Conservation (phyloP, 1,140 invertebrate genomes). For the Philotrypesis tridentata region DNA sequence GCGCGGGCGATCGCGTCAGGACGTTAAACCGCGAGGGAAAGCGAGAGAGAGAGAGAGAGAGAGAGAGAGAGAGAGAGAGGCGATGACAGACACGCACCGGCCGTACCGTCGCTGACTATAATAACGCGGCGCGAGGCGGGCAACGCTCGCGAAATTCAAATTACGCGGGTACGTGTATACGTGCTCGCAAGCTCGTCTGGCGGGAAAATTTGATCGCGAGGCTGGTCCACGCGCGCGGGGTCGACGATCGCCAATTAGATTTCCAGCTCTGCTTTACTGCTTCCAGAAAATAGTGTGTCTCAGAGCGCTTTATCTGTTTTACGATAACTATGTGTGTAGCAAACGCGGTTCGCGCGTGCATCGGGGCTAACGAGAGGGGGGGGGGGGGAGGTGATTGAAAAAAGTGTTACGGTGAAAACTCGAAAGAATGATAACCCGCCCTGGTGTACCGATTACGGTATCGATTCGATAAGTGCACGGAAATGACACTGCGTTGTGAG, state of each 20-base stretch:
- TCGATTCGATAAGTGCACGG: not conserved
- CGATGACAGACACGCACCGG: not conserved
- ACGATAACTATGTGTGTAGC: no score
- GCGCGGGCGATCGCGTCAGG: no score
- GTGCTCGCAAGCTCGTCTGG: not conserved
- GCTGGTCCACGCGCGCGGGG: not conserved
- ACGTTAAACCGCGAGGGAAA: not conserved
- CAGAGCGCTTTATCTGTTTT: no score
- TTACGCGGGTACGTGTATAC: not conserved
- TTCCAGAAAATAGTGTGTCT: not conserved
- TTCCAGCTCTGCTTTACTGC: not conserved
- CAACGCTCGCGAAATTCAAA: constrained; percentile 20
- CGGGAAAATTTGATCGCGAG: constrained; percentile 30
- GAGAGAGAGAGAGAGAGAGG: no score
- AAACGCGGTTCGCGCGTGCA: no score
- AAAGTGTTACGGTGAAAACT: not conserved
- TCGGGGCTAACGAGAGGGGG: no score
- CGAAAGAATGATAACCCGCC: not conserved
- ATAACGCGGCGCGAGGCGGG: not conserved
- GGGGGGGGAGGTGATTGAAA: not conserved
- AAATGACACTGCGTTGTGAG: not conserved
- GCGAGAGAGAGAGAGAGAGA: not conserved
- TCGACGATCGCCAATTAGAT: constrained; percentile 6
- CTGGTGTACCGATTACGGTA: not conserved
- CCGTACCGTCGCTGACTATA: not conserved